Percentiles rank a stretch among this genome's conserved stretches.
phyloP scores from a whole-genome alignment of 1,140 invertebrate species.

The Glossosoma conforme region DNA sequence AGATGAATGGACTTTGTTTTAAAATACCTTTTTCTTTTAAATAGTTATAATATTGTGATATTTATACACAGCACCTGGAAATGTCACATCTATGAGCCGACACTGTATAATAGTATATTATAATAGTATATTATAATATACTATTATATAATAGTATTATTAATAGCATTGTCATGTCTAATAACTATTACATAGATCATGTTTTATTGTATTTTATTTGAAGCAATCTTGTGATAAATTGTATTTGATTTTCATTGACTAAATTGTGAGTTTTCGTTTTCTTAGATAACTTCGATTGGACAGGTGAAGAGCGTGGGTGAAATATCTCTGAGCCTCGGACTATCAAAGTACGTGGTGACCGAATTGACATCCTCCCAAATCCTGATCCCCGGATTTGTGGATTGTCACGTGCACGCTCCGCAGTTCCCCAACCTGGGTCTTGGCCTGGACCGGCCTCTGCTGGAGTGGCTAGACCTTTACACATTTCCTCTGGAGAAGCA shows the following conservation, averaged over 20 bases:
- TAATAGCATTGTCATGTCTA: background rate
- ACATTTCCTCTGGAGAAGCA: slow-evolving; percentile 80
- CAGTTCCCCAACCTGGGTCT: slow-evolving; percentile 81
- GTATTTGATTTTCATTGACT: slow-evolving; percentile 17
- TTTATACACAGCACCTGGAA: no score
- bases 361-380: slow-evolving; percentile 58
- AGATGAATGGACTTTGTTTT: no score
- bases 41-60: no score
- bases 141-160: background rate
- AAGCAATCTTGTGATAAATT: background rate
- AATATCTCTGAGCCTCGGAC: slow-evolving; percentile 27
- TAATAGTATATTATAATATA: background rate
- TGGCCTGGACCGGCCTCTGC: slow-evolving; percentile 69
- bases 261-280: slow-evolving; percentile 3
- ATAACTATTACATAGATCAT: background rate
- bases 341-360: slow-evolving; percentile 34
- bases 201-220: background rate
- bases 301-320: slow-evolving; percentile 32
- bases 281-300: slow-evolving; percentile 38
- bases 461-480: slow-evolving; percentile 83
- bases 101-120: no score
- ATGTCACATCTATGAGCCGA: no score
- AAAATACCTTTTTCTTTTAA: no score
- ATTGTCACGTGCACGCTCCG: slow-evolving; percentile 85
- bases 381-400: slow-evolving; percentile 82